phyloP scores from a whole-genome alignment of 1,140 invertebrate species.

The Chironomus tepperi region DNA sequence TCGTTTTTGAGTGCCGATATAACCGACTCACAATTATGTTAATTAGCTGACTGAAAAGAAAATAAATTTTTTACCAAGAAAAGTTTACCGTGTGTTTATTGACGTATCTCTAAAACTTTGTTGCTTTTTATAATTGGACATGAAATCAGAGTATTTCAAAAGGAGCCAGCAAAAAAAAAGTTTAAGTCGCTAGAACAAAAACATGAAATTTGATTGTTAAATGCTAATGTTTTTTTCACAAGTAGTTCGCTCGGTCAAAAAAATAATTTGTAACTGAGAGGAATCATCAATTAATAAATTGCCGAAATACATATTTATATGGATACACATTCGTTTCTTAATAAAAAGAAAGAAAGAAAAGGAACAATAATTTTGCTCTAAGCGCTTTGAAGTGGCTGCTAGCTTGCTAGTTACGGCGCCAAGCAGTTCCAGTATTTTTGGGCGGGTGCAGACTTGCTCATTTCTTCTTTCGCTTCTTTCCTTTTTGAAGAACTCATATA shows the following conservation, averaged over 20 bases:
- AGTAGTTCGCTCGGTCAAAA: neutral
- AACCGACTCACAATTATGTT: constrained; percentile 15
- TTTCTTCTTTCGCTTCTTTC: constrained; percentile 15
- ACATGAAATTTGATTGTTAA: constrained; percentile 9
- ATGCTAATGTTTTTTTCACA: neutral
- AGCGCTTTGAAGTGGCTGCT: neutral
- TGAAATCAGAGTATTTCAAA: neutral
- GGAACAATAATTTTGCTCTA: constrained; percentile 11
- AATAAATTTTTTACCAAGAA: constrained; percentile 18
- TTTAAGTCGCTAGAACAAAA: neutral
- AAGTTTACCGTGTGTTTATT: constrained; percentile 14
- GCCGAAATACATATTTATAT: constrained; percentile 7
- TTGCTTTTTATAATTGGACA: constrained; percentile 20
- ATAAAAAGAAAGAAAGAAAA: neutral
- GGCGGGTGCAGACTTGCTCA: constrained; percentile 16
- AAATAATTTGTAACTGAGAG: neutral
- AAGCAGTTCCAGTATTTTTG: constrained; percentile 3
- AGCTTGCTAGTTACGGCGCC: neutral
- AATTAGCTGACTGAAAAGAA: constrained; percentile 15
- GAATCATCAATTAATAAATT: constrained; percentile 14
- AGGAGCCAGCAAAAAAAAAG: neutral
- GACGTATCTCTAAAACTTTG: constrained; percentile 20
- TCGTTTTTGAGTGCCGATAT: neutral
- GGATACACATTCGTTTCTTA: neutral
- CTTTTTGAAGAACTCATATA: constrained; percentile 18